A percentile compares a stretch with the other conserved stretches of the same genome.
phyloP scores from a whole-genome alignment of 2,113 vertebrate species.

The Corythaixoides concolor region DNA sequence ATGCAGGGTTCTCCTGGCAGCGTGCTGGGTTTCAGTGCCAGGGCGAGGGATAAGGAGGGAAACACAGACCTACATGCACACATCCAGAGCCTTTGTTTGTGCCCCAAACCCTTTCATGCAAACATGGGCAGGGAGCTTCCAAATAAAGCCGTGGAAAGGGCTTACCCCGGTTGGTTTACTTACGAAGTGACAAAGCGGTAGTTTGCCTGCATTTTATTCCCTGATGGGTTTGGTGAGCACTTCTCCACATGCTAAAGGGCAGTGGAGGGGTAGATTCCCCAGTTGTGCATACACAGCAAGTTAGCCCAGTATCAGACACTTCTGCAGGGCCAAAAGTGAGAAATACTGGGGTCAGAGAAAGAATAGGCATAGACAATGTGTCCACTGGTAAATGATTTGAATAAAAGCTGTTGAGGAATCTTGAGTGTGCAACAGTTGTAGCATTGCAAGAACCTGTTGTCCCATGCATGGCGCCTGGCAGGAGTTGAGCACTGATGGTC shows the following conservation, averaged over 20 bases:
- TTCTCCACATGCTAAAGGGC: neutral
- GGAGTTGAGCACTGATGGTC: neutral
- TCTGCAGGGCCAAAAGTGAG: neutral
- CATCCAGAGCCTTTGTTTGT: neutral
- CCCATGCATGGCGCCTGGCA: neutral
- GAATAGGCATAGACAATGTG: neutral
- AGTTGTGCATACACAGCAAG: neutral
- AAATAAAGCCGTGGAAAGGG: neutral
- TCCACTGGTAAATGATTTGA: neutral
- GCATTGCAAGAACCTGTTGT: neutral
- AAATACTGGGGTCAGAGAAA: neutral
- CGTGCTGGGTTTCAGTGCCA: neutral
- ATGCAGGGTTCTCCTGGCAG: neutral
- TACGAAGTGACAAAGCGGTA: neutral
- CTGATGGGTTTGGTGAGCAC: neutral
- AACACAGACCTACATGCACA: fast-evolving
- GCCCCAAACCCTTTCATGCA: fast-evolving
- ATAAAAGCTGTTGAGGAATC: neutral
- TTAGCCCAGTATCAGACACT: neutral
- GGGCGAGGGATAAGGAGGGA: neutral
- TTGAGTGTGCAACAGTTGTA: neutral
- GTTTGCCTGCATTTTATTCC: neutral
- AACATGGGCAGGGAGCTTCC: neutral
- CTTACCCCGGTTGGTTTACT: neutral
- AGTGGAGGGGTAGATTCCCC: neutral